Evolutionary conservation across 2,797 vertebrate species (phyloP).

Genomic region (Parambassis ranga): DNA sequence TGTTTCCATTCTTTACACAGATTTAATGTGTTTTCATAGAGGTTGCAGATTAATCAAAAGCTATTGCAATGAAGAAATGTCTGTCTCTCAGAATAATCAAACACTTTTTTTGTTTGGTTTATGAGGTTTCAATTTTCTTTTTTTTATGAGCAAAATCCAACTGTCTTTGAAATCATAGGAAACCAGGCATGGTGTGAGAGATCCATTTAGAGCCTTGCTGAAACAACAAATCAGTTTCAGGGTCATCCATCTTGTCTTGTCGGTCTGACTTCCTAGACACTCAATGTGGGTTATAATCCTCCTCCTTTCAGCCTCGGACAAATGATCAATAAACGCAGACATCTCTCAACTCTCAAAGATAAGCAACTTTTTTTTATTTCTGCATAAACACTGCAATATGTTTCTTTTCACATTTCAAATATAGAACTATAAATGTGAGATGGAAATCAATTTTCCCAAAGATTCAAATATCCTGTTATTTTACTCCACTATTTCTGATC

Average conservation of each 20-base stretch:
- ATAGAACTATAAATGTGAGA: no score
- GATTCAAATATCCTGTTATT: no score
- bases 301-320: background rate
- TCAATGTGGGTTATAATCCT: background rate
- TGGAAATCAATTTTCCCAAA: background rate
- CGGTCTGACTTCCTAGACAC: no score
- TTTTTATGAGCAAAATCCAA: background rate
- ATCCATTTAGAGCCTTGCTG: background rate
- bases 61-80: slow-evolving; percentile 22
- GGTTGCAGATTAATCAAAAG: no score
- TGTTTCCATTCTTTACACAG: background rate
- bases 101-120: background rate
- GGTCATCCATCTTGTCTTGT: background rate
- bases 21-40: no score
- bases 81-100: slow-evolving; percentile 4
- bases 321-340: background rate
- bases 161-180: no score
- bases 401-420: slow-evolving; percentile 8
- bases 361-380: background rate
- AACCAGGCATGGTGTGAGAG: no score
- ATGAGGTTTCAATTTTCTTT: background rate
- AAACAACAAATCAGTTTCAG: background rate
- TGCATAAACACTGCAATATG: no score
- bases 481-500: background rate
- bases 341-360: background rate